A percentile compares a stretch with the other conserved stretches of the same genome.
Evolutionary conservation across 2,888 invertebrate species (phyloP).

Genomic region (Drosophila fulvimacula): DNA sequence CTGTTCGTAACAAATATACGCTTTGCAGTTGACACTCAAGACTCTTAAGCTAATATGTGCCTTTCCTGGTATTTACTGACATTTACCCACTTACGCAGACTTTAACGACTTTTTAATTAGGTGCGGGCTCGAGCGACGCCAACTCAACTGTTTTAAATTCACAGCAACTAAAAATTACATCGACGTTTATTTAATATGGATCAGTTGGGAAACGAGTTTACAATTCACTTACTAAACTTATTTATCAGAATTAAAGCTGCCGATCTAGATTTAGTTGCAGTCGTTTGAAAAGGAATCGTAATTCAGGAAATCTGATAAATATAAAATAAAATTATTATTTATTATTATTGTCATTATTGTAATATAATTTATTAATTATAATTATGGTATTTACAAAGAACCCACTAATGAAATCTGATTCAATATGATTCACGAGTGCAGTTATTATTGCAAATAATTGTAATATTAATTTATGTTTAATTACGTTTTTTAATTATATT

Average conservation of each 20-base stretch:
- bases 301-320: constrained; percentile 1
- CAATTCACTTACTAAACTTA: neutral
- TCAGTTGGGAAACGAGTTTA: constrained; percentile 26
- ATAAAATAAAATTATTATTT: neutral
- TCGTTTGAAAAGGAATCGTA: neutral
- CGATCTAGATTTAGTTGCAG: neutral
- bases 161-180: constrained; percentile 2
- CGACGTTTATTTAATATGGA: constrained; percentile 12
- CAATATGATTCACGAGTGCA: neutral
- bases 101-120: constrained; percentile 22
- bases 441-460: neutral
- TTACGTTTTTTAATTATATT: neutral
- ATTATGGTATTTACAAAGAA: neutral
- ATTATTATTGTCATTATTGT: too few species aligned
- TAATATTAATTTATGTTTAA: neutral
- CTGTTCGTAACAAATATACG: neutral
- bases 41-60: constrained; percentile 26
- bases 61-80: constrained; percentile 26
- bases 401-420: neutral
- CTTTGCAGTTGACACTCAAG: constrained; percentile 5
- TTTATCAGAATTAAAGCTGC: neutral
- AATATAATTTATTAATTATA: neutral
- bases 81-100: constrained; percentile 30
- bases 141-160: constrained; percentile 4
- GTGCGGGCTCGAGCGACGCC: constrained; percentile 11